These are phyloP conservation scores for Sinella curviseta DNA, from an alignment of 1,140 invertebrate species.

Conservation along the genomic window DNA sequence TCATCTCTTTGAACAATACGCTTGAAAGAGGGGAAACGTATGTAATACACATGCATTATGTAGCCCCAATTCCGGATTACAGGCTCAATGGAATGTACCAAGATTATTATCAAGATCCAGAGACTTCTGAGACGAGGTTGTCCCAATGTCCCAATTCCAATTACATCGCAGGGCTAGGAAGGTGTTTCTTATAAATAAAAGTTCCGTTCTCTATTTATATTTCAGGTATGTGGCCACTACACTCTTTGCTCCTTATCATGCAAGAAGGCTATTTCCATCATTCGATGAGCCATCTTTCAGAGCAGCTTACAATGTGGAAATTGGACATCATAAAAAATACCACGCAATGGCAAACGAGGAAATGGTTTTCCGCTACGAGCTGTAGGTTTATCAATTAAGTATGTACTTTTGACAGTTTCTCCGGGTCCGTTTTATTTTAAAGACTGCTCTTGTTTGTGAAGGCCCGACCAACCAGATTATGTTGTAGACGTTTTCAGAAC, in stretches of 20 bases:
- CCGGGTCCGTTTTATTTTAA: background rate
- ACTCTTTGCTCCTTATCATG: slow-evolving; percentile 92
- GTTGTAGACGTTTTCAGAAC: slow-evolving; percentile 18
- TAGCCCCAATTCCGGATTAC: slow-evolving; percentile 29
- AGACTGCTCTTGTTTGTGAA: background rate
- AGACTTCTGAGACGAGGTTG: slow-evolving; percentile 18
- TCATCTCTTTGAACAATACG: background rate
- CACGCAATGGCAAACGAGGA: slow-evolving; percentile 18
- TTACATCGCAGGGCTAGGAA: too few relatives aligned
- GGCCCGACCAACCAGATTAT: slow-evolving; percentile 19
- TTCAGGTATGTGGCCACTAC: slow-evolving; percentile 77
- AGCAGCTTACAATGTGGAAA: slow-evolving; percentile 66
- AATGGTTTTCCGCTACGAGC: background rate
- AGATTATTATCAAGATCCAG: slow-evolving; percentile 34
- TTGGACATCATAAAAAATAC: slow-evolving; percentile 53
- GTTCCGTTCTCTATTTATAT: slow-evolving; percentile 14
- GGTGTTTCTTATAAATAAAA: too few relatives aligned
- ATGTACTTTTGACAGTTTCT: slow-evolving; percentile 5
- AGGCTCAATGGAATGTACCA: slow-evolving; percentile 39
- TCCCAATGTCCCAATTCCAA: too few relatives aligned
- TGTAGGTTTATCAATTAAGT: background rate
- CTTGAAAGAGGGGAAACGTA: slow-evolving; percentile 9
- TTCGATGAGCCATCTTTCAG: slow-evolving; percentile 89
- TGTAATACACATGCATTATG: slow-evolving; percentile 33
- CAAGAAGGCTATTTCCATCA: slow-evolving; percentile 86